Percentiles rank a stretch among this genome's conserved stretches.
Conservation (phyloP, 2,797 vertebrate species). For the Pseudochromis fuscus region DNA sequence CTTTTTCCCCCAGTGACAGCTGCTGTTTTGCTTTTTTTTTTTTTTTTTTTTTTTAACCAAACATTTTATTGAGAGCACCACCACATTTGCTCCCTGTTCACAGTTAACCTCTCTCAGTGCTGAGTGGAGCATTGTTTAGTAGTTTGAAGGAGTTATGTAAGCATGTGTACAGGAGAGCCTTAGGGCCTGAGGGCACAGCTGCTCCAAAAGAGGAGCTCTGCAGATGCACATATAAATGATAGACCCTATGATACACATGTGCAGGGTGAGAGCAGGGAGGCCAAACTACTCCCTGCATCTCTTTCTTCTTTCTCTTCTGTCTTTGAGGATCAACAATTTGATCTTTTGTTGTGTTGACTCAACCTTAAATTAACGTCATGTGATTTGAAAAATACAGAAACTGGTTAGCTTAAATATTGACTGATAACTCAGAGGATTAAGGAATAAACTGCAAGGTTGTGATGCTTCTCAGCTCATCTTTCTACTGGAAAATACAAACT, state of each 20-base stretch:
- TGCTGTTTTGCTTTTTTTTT: not conserved
- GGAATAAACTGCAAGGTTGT: too few species aligned
- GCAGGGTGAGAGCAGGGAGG: conserved; percentile 39
- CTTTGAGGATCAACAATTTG: conserved; percentile 16
- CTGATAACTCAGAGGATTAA: too few species aligned
- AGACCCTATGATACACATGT: conserved; percentile 7
- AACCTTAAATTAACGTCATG: too few species aligned
- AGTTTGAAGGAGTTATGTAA: conserved; percentile 54
- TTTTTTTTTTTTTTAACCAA: conserved; percentile 20
- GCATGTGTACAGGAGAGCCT: conserved; percentile 34
- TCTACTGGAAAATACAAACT: too few species aligned
- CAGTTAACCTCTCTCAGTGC: conserved; percentile 17
- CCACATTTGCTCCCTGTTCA: conserved; percentile 18
- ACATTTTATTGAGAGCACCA: not conserved
- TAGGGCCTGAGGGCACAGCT: conserved; percentile 52
- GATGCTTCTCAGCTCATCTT: too few species aligned
- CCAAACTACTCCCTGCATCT: too few species aligned
- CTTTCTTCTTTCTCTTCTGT: conserved; percentile 6
- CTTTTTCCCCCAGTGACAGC: conserved; percentile 9
- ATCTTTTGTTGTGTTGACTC: conserved; percentile 15
- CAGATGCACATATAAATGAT: conserved; percentile 14
- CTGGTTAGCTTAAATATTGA: too few species aligned
- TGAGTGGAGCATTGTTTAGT: conserved; percentile 20
- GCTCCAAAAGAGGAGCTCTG: conserved; percentile 54
- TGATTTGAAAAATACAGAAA: too few species aligned